Evolutionary conservation across 2,113 vertebrate genomes (phyloP).

Genomic region (Gila orcuttii): DNA sequence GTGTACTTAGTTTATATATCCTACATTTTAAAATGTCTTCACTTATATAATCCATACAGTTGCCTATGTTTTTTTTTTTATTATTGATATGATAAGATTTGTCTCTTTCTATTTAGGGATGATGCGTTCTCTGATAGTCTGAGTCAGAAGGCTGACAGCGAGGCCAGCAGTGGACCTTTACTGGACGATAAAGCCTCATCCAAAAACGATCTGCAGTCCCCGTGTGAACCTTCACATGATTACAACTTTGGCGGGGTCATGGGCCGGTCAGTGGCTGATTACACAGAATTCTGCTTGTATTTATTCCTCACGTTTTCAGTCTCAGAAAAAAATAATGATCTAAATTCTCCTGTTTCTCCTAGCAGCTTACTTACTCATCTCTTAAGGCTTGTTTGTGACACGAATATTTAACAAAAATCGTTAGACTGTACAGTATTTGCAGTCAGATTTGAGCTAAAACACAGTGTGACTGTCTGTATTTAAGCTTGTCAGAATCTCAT

Average conservation of each 20-base stretch:
- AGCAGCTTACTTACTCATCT: not conserved
- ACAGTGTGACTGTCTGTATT: not conserved
- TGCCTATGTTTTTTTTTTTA: not conserved
- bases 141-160: slow-evolving; percentile 97
- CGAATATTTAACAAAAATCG: not conserved
- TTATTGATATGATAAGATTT: not conserved
- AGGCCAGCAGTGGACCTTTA: slow-evolving; percentile 94
- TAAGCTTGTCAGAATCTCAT: slow-evolving; percentile 16
- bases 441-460: not conserved
- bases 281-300: not conserved
- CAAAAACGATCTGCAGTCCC: slow-evolving; percentile 93
- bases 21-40: not conserved
- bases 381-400: slow-evolving; percentile 16
- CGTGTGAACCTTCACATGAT: slow-evolving; percentile 89
- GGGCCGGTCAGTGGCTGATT: slow-evolving; percentile 82
- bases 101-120: slow-evolving; percentile 77
- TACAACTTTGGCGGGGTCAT: slow-evolving; percentile 89
- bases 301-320: not conserved
- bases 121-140: slow-evolving; percentile 97
- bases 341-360: not conserved
- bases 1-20: not conserved
- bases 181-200: slow-evolving; percentile 94
- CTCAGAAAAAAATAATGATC: not conserved
- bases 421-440: not conserved
- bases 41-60: not conserved